Evolutionary conservation across 1,140 invertebrate species (phyloP).

Genomic region (Lordiphosa mommai): DNA sequence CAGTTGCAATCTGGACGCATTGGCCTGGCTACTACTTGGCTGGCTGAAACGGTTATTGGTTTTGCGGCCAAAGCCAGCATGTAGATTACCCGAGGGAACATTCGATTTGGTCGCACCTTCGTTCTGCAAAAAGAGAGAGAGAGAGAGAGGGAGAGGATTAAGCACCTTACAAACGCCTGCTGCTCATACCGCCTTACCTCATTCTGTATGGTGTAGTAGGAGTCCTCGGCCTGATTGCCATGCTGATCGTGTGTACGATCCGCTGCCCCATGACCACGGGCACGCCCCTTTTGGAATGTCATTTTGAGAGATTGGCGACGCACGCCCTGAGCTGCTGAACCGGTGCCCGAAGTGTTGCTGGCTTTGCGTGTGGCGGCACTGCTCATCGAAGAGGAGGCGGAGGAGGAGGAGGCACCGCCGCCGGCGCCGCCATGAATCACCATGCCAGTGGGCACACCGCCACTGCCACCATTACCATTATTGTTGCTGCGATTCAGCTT

Average conservation of each 20-base stretch:
- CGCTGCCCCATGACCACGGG: conserved; percentile 81
- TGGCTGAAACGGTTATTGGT: conserved; percentile 69
- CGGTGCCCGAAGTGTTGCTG: conserved; percentile 18
- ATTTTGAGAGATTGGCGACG: conserved; percentile 86
- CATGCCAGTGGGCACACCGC: conserved; percentile 50
- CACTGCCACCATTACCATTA: conserved; percentile 32
- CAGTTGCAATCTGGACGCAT: conserved; percentile 21
- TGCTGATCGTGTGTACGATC: conserved; percentile 80
- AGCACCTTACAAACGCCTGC: background rate
- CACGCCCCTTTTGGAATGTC: conserved; percentile 88
- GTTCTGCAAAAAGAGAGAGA: conserved; percentile 54
- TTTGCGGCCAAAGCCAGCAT: conserved; percentile 55
- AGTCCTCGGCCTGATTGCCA: conserved; percentile 82
- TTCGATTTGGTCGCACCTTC: conserved; percentile 66
- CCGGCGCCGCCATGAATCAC: conserved; percentile 42
- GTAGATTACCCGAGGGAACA: conserved; percentile 37
- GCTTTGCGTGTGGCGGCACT: conserved; percentile 57
- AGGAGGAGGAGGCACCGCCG: conserved; percentile 17
- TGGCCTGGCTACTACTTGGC: conserved; percentile 8
- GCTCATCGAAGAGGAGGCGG: conserved; percentile 78
- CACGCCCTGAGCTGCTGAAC: conserved; percentile 82
- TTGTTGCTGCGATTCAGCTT: conserved; percentile 83
- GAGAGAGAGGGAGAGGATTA: background rate
- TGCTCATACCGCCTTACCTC: conserved; percentile 83
- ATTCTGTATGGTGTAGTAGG: conserved; percentile 88